Base-by-base conservation (phyloP, 2,113 vertebrate species). In the Xerus inauris region DNA sequence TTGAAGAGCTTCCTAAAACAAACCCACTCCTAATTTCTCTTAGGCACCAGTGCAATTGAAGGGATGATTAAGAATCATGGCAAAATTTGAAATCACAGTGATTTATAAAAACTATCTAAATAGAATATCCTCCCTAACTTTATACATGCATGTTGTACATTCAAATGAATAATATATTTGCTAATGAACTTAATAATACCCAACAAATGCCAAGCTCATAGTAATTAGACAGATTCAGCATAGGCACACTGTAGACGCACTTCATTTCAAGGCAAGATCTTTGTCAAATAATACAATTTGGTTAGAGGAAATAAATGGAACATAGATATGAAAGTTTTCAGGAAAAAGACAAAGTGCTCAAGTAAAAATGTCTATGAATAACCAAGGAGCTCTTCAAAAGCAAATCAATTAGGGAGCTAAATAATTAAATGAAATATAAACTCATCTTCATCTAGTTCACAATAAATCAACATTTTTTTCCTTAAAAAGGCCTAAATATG, bases 401-500 rank as follows among this genome's bases (percentile, higher is more conserved):
- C 24, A 94, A 84, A 94, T 54, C 73, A 96, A 81, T 96, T 83
- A 93, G 35, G 83, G 28, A 88, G 9, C 2, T 40, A 77, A 38
- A 49, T 40, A 87, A 91, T 94, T 93, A 82, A 73, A 82, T 84
- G 40, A 96, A 94, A 85, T 82, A 47, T 12, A 81, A 92, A 87
- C 30, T 92, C 19, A 84, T 91, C 16, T 91, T 89, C 30, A 88
- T 85, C n/a, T 80, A 71, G 8, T 28, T 84, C 54, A 11, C 54
- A 91, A 28, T 69, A 80, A 85, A 11, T 92, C 49, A 93, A 79
- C 35, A 64, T n/a, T 64, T 72, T 89, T 89, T 92, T 87, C 87
- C 20, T 72, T n/a, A 45, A 51, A 94, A 97, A 85, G n/a, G 40
- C 4, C 92, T 49, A 94, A 81, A 81, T 47, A 76, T 51, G 17